A percentile compares a stretch with the other conserved stretches of the same genome.
These are phyloP conservation scores for Montipora capricornis DNA, from an alignment of 64 coral and sea anemone species.

Conservation along the genomic window DNA sequence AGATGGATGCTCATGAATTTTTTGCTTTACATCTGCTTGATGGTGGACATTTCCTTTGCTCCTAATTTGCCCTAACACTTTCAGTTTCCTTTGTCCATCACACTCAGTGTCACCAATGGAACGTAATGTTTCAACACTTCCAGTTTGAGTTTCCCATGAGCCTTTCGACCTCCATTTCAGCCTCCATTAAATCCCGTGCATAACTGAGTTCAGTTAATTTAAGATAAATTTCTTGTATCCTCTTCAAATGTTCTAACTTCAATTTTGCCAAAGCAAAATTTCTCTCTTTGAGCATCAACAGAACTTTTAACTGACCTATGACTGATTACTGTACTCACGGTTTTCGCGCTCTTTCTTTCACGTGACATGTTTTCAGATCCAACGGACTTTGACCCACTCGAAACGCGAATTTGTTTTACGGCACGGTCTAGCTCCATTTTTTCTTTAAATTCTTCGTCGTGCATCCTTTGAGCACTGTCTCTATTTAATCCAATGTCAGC, in stretches of 20 bases:
- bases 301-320: background rate
- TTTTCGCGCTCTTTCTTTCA: background rate
- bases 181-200: conserved; percentile 43
- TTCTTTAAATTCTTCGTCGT: conserved; percentile 5
- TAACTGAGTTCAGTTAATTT: conserved; percentile 31
- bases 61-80: background rate
- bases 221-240: conserved; percentile 38
- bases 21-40: background rate
- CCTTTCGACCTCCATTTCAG: conserved; percentile 19
- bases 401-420: background rate
- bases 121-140: background rate
- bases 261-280: conserved; percentile 52
- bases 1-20: background rate
- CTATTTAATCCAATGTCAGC: background rate
- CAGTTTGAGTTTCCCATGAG: background rate
- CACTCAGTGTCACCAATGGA: background rate
- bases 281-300: conserved; percentile 24
- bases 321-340: conserved; percentile 32
- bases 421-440: conserved; percentile 47
- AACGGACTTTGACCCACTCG: background rate
- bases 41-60: too few relatives aligned
- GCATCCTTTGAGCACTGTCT: conserved; percentile 3
- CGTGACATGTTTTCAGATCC: too few relatives aligned
- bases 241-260: conserved; percentile 57
- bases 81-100: background rate